phyloP scores from a whole-genome alignment of 2,113 vertebrate species.

The Macrotis lagotis region DNA sequence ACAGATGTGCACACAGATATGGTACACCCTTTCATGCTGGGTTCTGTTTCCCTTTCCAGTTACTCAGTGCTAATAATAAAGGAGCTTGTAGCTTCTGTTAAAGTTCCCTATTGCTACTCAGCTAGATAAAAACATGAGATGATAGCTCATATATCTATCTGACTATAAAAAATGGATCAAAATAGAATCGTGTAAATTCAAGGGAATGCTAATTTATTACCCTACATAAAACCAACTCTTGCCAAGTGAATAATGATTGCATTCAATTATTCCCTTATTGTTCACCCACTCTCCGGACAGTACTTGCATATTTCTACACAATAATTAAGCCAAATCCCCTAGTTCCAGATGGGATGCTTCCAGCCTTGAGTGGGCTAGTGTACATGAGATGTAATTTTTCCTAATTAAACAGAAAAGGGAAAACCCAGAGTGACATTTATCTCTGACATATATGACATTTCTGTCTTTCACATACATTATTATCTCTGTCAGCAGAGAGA shows the following conservation, averaged over 20 bases:
- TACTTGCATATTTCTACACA: not conserved
- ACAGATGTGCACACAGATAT: not conserved
- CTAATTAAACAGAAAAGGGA: not conserved
- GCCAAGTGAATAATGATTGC: not conserved
- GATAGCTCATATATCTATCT: not conserved
- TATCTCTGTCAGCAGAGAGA: not conserved
- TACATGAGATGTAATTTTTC: not conserved
- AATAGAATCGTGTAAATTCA: conserved; percentile 11
- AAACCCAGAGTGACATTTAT: not conserved
- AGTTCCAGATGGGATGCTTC: fast-evolving
- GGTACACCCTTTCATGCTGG: not conserved
- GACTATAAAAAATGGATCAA: conserved; percentile 13
- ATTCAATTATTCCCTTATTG: not conserved
- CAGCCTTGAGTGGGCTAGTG: not conserved
- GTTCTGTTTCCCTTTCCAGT: not conserved
- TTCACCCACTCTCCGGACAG: not conserved
- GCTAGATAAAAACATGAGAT: not conserved
- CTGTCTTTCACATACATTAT: not conserved
- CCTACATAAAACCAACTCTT: not conserved
- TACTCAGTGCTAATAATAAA: not conserved
- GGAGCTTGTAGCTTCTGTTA: conserved; percentile 20
- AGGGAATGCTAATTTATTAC: conserved; percentile 6
- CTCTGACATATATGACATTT: not conserved
- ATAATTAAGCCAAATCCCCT: not conserved
- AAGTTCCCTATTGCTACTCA: conserved; percentile 3